A percentile compares a stretch with the other conserved stretches of the same genome.
Conservation (phyloP, 2,888 invertebrate genomes). For the Drosophila pegasa region DNA sequence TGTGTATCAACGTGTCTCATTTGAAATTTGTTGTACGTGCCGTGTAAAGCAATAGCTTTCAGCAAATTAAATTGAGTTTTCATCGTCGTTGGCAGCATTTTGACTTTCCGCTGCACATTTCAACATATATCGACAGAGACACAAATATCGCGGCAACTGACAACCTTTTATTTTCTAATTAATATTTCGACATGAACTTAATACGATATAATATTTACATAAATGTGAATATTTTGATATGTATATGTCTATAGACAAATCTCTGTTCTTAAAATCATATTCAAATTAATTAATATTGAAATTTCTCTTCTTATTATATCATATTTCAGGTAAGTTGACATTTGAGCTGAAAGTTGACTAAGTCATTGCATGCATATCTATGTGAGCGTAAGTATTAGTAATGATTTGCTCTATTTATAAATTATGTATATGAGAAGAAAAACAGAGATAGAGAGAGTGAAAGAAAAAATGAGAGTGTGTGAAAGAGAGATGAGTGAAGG, state of each 20-base stretch:
- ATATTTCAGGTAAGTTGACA: constrained; percentile 50
- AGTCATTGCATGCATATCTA: not conserved
- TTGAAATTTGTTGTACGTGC: constrained; percentile 72
- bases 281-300: not conserved
- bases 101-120: constrained; percentile 1
- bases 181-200: constrained; percentile 24
- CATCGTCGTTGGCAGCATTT: constrained; percentile 26
- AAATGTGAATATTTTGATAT: not conserved
- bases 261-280: not conserved
- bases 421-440: no score
- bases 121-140: not conserved
- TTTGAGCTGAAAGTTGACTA: not conserved
- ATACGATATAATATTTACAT: not conserved
- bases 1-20: constrained; percentile 62
- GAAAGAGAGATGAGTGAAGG: no score
- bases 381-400: constrained; percentile 16
- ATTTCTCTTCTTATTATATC: not conserved
- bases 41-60: constrained; percentile 61
- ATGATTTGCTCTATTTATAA: no score
- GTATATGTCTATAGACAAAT: no score
- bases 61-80: constrained; percentile 74
- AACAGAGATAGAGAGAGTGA: no score
- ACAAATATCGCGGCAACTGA: not conserved
- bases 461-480: no score
- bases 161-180: constrained; percentile 16